Conservation (phyloP, 2,888 invertebrate species). For the Entomobrya multifasciata region DNA sequence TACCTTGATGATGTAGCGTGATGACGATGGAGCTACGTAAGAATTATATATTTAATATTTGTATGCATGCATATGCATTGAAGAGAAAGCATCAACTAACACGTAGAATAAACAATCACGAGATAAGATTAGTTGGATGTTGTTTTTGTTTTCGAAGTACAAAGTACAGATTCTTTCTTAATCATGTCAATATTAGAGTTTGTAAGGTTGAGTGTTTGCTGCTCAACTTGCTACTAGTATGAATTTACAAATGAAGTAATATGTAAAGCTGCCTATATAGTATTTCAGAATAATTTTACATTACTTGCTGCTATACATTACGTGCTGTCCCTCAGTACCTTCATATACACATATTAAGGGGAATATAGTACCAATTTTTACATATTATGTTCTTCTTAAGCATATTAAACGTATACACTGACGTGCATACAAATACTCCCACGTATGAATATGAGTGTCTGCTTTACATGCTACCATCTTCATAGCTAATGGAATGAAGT, state of each 20-base stretch:
- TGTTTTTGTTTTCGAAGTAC: not conserved
- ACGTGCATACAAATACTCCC: not conserved
- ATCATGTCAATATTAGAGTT: not conserved
- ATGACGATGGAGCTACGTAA: no score
- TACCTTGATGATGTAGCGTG: no score
- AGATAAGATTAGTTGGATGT: conserved; percentile 1
- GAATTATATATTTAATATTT: no score
- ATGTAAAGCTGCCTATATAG: conserved; percentile 39
- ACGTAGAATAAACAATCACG: not conserved
- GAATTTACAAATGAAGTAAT: conserved; percentile 50
- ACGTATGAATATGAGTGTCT: not conserved
- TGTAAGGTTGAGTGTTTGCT: not conserved
- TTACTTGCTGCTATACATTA: no score
- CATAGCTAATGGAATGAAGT: conserved; percentile 56
- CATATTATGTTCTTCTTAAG: not conserved
- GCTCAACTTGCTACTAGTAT: no score
- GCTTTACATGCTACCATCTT: not conserved
- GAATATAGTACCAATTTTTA: not conserved
- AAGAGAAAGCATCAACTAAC: not conserved
- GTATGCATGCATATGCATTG: no score
- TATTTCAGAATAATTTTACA: no score
- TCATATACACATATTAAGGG: conserved; percentile 37
- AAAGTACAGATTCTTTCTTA: conserved; percentile 12
- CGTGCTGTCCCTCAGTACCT: not conserved
- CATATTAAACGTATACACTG: conserved; percentile 17